Evolutionary conservation across 2,113 vertebrate genomes (phyloP).

Genomic region (Cairina moschata): DNA sequence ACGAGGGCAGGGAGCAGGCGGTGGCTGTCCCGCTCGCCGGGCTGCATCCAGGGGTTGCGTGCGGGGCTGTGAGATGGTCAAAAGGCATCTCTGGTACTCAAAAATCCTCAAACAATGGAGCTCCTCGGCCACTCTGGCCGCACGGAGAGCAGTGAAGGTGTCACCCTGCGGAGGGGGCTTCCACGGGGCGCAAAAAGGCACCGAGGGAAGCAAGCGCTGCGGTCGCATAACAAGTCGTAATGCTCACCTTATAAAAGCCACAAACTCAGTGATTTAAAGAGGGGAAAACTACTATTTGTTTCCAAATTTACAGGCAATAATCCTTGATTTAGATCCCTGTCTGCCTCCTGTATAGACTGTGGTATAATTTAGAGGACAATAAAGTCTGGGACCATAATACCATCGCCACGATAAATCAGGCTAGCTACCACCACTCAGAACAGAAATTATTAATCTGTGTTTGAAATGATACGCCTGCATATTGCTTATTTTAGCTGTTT

Average conservation of each 20-base stretch:
- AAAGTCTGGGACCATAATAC: slow-evolving; percentile 75
- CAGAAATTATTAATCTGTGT: slow-evolving; percentile 76
- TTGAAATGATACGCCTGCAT: slow-evolving; percentile 69
- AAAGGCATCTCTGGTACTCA: background rate
- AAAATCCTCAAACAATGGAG: background rate
- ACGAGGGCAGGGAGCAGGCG: background rate
- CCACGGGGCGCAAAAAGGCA: fast-evolving
- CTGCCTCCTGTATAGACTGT: slow-evolving; percentile 77
- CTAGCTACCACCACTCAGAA: slow-evolving; percentile 60
- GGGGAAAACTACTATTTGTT: slow-evolving; percentile 79
- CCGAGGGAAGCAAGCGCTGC: background rate
- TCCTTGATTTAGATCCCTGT: slow-evolving; percentile 76
- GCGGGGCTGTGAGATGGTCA: background rate
- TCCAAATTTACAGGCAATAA: slow-evolving; percentile 81
- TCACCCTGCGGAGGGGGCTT: too few relatives aligned
- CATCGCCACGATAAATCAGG: slow-evolving; percentile 73
- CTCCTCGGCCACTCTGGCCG: fast-evolving
- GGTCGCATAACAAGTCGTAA: slow-evolving; percentile 8
- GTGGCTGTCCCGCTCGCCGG: too few relatives aligned
- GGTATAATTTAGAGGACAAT: slow-evolving; percentile 82
- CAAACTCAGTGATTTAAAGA: slow-evolving; percentile 72
- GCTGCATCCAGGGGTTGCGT: fast-evolving
- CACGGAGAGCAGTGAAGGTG: too few relatives aligned
- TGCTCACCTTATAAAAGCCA: slow-evolving; percentile 65
- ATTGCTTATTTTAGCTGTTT: slow-evolving; percentile 68